Conservation (phyloP, 2,888 invertebrate genomes). For the Sclerodermus sp. region DNA sequence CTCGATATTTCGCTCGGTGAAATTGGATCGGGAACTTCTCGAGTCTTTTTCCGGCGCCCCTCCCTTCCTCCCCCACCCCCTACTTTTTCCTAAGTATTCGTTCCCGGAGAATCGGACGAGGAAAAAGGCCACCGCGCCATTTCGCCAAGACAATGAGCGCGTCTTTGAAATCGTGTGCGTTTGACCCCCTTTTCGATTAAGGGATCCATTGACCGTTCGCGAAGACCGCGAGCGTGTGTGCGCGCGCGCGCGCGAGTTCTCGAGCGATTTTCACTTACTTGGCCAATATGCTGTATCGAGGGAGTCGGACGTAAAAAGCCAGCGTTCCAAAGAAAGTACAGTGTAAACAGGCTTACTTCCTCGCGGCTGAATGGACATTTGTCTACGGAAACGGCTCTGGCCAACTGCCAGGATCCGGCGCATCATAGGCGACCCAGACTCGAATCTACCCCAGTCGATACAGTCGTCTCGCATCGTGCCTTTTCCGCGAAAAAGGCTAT, state of each 20-base stretch:
- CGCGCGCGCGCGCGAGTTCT: conserved; percentile 2
- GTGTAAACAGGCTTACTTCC: conserved; percentile 33
- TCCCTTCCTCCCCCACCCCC: no score
- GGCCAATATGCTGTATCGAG: conserved; percentile 6
- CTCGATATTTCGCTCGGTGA: no score
- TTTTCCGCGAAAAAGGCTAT: background rate
- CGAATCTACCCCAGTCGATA: conserved; percentile 25
- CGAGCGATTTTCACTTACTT: conserved; percentile 24
- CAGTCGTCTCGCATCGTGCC: conserved; percentile 10
- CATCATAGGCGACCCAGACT: conserved; percentile 31
- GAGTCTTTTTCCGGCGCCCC: no score
- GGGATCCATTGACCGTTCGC: background rate
- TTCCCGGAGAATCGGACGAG: no score
- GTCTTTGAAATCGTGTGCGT: background rate
- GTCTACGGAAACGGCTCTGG: conserved; percentile 48
- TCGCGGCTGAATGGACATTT: conserved; percentile 35
- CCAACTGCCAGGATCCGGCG: conserved; percentile 58
- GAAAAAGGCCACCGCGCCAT: no score
- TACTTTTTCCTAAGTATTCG: no score
- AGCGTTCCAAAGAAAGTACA: conserved; percentile 29
- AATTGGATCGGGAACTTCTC: no score
- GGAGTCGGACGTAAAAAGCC: conserved; percentile 17
- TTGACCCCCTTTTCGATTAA: background rate
- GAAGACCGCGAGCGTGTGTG: background rate
- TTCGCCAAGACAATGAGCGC: background rate